Evolutionary conservation across 23 tunicate genomes (phyloP).

Genomic region (Trididemnum clinides): DNA sequence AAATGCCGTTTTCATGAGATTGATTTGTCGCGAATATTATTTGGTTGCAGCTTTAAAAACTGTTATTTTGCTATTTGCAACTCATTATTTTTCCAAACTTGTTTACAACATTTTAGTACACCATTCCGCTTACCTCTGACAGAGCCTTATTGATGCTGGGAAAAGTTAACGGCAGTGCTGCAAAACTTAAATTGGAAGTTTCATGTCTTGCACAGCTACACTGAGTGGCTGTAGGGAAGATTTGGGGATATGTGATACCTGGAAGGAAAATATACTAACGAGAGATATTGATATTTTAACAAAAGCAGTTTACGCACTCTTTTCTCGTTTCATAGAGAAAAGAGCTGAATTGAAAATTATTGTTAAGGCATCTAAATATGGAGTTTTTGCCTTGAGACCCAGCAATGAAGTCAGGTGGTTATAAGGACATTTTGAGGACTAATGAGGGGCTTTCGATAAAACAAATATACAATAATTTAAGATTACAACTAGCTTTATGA

Average conservation of each 20-base stretch:
- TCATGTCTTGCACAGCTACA: neutral
- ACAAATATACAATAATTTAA: too few species aligned
- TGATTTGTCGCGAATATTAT: too few species aligned
- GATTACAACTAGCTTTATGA: too few species aligned
- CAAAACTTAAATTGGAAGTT: neutral
- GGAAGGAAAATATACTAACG: too few species aligned
- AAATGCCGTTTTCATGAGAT: too few species aligned
- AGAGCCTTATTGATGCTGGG: constrained; percentile 3
- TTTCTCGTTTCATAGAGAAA: neutral
- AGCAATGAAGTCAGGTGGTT: neutral
- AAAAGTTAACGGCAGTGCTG: neutral
- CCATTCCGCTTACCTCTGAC: neutral
- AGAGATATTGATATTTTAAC: neutral
- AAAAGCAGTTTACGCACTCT: constrained; percentile 13
- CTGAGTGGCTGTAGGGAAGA: neutral
- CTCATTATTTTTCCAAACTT: too few species aligned
- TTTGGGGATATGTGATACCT: neutral
- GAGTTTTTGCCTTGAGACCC: too few species aligned
- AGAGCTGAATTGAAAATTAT: neutral
- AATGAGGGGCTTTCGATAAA: too few species aligned
- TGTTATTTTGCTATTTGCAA: too few species aligned
- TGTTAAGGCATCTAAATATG: neutral
- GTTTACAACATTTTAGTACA: too few species aligned
- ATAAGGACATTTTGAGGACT: neutral
- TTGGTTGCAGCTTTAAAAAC: too few species aligned